Evolutionary conservation across 2,113 vertebrate genomes (phyloP).

Genomic region (Barnardius zonarius): DNA sequence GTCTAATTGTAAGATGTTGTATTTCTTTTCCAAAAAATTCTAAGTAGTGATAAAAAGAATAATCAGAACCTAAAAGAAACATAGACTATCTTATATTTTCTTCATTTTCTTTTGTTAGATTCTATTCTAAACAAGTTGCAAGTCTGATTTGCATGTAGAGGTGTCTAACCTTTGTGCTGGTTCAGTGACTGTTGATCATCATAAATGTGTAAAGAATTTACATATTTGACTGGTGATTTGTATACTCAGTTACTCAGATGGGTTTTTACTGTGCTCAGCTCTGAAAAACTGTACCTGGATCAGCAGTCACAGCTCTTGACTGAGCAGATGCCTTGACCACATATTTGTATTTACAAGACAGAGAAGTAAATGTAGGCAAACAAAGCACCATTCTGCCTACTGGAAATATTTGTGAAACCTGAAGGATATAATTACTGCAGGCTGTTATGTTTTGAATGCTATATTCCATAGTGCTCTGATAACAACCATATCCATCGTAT

Average conservation of each 20-base stretch:
- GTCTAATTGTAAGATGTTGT: background rate
- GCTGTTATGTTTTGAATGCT: background rate
- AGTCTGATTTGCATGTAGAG: background rate
- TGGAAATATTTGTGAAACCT: background rate
- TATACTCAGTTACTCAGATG: background rate
- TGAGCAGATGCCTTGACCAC: background rate
- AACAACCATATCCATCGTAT: background rate
- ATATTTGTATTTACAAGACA: conserved; percentile 34
- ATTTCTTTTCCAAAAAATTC: conserved; percentile 28
- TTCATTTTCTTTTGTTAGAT: background rate
- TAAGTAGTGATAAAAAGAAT: background rate
- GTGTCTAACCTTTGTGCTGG: background rate
- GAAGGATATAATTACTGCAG: background rate
- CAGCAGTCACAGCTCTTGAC: background rate
- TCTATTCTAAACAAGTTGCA: background rate
- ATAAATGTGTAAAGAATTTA: background rate
- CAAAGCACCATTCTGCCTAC: background rate
- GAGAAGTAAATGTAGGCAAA: background rate
- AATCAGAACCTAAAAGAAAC: background rate
- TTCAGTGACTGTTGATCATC: background rate
- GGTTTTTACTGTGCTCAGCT: background rate
- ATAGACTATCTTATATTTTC: background rate
- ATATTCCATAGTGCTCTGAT: background rate
- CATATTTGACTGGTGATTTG: background rate
- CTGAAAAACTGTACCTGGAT: background rate